Base-by-base conservation (phyloP, 2,888 invertebrate genomes). In the Conchocele bisecta region DNA sequence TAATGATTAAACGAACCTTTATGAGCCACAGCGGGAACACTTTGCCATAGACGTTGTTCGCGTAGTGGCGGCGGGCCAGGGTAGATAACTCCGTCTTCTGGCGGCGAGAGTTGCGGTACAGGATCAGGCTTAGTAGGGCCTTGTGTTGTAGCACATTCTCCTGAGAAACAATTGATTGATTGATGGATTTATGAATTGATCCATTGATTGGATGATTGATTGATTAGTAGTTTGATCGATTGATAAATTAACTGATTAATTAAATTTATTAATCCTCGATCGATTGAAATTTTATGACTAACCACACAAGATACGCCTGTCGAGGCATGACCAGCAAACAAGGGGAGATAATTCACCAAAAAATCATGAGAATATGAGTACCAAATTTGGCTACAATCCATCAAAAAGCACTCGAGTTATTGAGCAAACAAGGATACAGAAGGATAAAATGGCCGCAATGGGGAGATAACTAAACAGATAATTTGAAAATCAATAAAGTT, bases 21-120 rank as follows among this genome's bases (percentile, higher is more conserved):
- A 70, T 59, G 39, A 76, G 69, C 87, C 87, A 87, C 20, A 75
- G 35, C 9, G 85, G 86, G 65, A 87, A 87, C 41, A 82, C 56
- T 28, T 71, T 73, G 33, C 73, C 67, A 59, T 80, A 82, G 1
- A 81, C 79, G 4, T 71, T 68, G 44, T 77, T 33, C 15, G 80
- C 76, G 51, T 76, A 75, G 58, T 85, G 83, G 17, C 64, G 63
- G 3, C 63, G 48, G 15, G 86, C 84, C 41, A 75, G 42, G 29
- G 65, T 39, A 17, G 79, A 71, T 42, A 81, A 53, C 56, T 81
- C 46, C 51, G 75, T 82, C 72, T 82, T 83, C 44, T 80, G 67
- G 54, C 73, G 78, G 31, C 84, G 70, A 11, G 68, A 63, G 42
- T 79, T 70, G 50, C 76, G 78, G 73, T 84, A 82, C 46, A 81